Base-by-base conservation (phyloP, 2,888 invertebrate species). In the Trachelus troglodyta region DNA sequence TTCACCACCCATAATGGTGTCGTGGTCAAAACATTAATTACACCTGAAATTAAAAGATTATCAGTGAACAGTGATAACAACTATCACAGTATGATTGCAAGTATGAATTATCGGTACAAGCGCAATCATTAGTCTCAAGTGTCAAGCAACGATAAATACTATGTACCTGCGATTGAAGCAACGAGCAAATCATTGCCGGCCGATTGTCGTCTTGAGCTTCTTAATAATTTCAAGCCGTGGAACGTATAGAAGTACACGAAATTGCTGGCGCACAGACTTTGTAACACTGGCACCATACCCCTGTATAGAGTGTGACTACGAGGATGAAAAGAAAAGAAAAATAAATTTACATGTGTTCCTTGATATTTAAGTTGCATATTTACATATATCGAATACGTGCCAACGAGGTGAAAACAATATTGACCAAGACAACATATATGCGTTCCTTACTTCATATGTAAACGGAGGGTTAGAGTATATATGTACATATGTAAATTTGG, bases 241-340 rank as follows among this genome's bases (percentile, higher is more conserved):
- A 97, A 98, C 86, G 97, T 94, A 92, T 98, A 98, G 90, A 98
- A 98, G 91, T 98, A 98, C n/a, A 98, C 96, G 92, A 98, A 98
- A 92, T 97, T 98, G 75, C 98, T 98, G 81, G 96, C 94, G 85
- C 97, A 97, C 6, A 98, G 92, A 81, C 97, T 96, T 85, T 96
- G 95, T 74, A 98, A 92, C 9, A 97, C 97, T 12, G 98, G 97
- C 56, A 95, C 93, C 76, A 97, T 92, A 4, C 98, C 98, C 84
- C 95, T 92, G 89, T 97, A 98, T 74, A 98, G 91, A 0, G 96
- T 94, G 76, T 92, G 93, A 76, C 94, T 94, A 85, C 56, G 56
- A 56, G 56, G 23, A 56, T 23, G 23, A 23, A 56, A 23, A 56
- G 56, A 88, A 90, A 85, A 81, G 80, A 74, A 80, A 79, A 77